These are phyloP conservation scores for Cheilosia grossa DNA, from an alignment of 2,888 invertebrate species.

Conservation along the genomic window DNA sequence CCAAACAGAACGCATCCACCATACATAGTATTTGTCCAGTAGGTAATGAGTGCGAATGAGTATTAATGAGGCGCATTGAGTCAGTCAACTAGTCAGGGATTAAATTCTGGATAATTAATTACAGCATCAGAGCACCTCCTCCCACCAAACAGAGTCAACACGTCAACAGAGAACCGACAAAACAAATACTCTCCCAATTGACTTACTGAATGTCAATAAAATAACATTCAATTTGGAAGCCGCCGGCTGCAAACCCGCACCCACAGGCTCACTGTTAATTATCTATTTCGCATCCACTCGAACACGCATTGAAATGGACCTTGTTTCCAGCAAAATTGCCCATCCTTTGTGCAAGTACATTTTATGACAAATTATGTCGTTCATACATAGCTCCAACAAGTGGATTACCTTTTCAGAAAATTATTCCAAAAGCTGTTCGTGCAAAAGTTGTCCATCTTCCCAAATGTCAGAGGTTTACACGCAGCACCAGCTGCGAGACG, in stretches of 20 bases:
- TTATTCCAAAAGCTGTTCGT: slow-evolving; percentile 1
- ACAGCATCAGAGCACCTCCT: neutral
- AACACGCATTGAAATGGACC: neutral
- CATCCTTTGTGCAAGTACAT: neutral
- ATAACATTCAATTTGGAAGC: slow-evolving; percentile 39
- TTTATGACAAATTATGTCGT: neutral
- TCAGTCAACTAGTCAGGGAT: slow-evolving; percentile 15
- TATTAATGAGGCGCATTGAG: slow-evolving; percentile 35
- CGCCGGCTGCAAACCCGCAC: neutral
- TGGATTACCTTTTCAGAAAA: slow-evolving; percentile 37
- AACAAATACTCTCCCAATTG: slow-evolving; percentile 51
- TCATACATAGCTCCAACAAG: slow-evolving; percentile 26
- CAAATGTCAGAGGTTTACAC: slow-evolving; percentile 48
- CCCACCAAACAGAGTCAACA: slow-evolving; percentile 2
- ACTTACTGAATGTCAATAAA: slow-evolving; percentile 38
- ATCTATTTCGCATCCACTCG: no score
- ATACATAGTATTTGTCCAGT: neutral
- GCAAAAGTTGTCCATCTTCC: slow-evolving; percentile 39
- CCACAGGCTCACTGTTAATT: neutral
- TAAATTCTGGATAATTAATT: slow-evolving; percentile 24
- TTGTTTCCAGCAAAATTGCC: neutral
- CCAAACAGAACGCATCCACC: neutral
- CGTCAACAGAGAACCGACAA: slow-evolving; percentile 29
- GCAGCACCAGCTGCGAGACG: slow-evolving; percentile 24
- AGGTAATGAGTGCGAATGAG: slow-evolving; percentile 16